Conservation (phyloP, 2,797 vertebrate genomes). For the Pyrrhura leucotis region DNA sequence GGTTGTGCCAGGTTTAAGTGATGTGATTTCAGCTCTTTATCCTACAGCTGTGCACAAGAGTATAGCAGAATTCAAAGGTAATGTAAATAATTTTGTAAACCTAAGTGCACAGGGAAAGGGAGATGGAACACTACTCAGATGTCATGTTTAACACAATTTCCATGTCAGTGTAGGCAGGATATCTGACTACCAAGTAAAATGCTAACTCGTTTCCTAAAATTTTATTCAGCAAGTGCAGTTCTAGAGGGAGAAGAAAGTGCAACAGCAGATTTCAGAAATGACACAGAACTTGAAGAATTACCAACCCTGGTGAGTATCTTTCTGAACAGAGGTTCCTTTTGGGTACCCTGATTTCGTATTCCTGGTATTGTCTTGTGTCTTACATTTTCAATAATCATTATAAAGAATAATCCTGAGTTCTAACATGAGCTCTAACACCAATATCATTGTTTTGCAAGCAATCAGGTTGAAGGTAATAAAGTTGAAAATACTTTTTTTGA, state of each 20-base stretch:
- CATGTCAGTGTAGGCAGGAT: neutral
- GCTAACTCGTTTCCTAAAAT: slow-evolving; percentile 9
- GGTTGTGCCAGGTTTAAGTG: neutral
- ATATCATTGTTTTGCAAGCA: neutral
- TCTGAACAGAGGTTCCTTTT: neutral
- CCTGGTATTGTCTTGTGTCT: neutral
- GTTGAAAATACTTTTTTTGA: neutral
- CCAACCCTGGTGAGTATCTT: slow-evolving; percentile 54
- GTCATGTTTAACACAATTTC: neutral
- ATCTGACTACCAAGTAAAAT: neutral
- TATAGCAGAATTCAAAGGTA: neutral
- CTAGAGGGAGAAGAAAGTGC: slow-evolving; percentile 58
- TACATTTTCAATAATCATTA: neutral
- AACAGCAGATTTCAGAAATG: slow-evolving; percentile 38
- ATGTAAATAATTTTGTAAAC: neutral
- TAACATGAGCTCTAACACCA: neutral
- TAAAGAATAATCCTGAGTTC: neutral
- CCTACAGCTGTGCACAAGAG: neutral
- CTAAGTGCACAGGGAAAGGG: neutral
- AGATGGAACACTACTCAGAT: neutral
- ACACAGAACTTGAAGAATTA: slow-evolving; percentile 28
- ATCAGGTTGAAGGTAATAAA: neutral
- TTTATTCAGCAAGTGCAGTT: slow-evolving; percentile 37
- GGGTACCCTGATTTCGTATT: neutral
- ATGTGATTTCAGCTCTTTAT: neutral